phyloP scores from a whole-genome alignment of 2,113 vertebrate species.

The Psophia crepitans region DNA sequence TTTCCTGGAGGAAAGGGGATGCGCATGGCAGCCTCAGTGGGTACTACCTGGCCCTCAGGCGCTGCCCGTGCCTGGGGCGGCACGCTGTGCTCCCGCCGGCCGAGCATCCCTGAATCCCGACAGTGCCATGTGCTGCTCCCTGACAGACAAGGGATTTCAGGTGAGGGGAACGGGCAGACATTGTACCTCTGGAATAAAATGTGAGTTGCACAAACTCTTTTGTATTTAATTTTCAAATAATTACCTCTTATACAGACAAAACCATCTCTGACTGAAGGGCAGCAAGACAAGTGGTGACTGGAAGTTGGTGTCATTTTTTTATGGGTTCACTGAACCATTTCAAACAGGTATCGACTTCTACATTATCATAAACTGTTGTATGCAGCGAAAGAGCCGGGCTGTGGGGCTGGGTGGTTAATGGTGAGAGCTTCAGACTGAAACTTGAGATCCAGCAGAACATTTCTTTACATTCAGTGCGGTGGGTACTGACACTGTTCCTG shows the following conservation, averaged over 20 bases:
- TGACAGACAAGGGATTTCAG: accelerated
- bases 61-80: accelerated
- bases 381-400: neutral
- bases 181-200: neutral
- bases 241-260: neutral
- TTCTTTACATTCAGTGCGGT: neutral
- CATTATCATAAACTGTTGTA: neutral
- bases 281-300: neutral
- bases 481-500: neutral
- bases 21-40: accelerated
- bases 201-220: no score
- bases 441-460: neutral
- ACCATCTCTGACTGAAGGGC: neutral
- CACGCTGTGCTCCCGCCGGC: accelerated
- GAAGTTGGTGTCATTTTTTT: neutral
- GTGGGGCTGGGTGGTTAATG: neutral
- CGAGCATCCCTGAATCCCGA: neutral
- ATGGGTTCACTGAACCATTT: neutral
- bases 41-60: neutral
- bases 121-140: accelerated
- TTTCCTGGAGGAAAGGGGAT: neutral
- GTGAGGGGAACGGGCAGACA: accelerated
- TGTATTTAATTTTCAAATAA: neutral
- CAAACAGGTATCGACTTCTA: neutral
- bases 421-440: neutral